phyloP scores from a whole-genome alignment of 2,797 vertebrate species.

The Melanogrammus aeglefinus region DNA sequence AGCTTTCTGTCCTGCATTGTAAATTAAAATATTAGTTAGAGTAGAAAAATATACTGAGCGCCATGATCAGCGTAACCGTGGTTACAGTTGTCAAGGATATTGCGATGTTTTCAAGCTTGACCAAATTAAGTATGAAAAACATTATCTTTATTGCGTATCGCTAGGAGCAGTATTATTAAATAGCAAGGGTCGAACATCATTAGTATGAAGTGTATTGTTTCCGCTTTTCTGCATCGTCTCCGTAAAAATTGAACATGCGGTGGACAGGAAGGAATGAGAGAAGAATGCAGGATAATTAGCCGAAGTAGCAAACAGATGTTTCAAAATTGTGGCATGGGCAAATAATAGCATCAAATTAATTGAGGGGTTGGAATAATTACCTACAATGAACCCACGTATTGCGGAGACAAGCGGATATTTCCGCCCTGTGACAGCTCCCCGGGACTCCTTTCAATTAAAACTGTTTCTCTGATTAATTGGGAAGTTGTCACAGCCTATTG shows the following conservation, averaged over 20 bases:
- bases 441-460: constrained; percentile 58
- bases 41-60: not conserved
- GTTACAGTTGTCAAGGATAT: not conserved
- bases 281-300: constrained; percentile 3
- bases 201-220: not conserved
- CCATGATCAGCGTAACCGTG: not conserved
- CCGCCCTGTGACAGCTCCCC: constrained; percentile 55
- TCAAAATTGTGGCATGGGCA: constrained; percentile 51
- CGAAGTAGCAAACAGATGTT: constrained; percentile 56
- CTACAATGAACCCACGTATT: constrained; percentile 56
- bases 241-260: not conserved
- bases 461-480: constrained; percentile 60
- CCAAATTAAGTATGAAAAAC: not conserved
- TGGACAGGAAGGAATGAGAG: not conserved
- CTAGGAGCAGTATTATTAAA: not conserved
- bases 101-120: not conserved
- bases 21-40: not conserved
- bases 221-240: not conserved
- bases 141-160: constrained; percentile 5
- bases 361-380: constrained; percentile 65
- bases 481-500: constrained; percentile 53
- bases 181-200: not conserved
- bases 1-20: not conserved
- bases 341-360: constrained; percentile 68
- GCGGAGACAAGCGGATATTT: constrained; percentile 53